These are phyloP conservation scores for Agrochola lychnidis DNA, from an alignment of 2,888 invertebrate genomes.

Conservation along the genomic window DNA sequence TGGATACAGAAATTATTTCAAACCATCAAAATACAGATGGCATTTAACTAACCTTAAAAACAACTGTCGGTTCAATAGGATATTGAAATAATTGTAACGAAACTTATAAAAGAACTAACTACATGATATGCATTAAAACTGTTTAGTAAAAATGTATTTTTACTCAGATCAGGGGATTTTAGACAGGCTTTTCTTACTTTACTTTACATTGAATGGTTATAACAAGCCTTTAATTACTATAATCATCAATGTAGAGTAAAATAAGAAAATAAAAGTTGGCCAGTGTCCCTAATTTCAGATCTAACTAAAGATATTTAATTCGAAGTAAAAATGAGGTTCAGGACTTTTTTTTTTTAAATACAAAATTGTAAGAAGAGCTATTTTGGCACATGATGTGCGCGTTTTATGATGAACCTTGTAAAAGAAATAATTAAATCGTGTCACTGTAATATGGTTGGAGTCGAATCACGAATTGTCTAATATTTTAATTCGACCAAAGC, in stretches of 20 bases:
- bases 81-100: conserved; percentile 42
- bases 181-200: neutral
- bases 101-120: conserved; percentile 54
- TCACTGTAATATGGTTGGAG: neutral
- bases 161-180: conserved; percentile 21
- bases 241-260: neutral
- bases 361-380: neutral
- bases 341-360: too few relatives aligned
- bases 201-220: neutral
- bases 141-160: conserved; percentile 51
- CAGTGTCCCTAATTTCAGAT: conserved; percentile 25
- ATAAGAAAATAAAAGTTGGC: neutral
- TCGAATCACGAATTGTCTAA: neutral
- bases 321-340: neutral
- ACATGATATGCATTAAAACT: conserved; percentile 68
- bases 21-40: neutral
- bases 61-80: conserved; percentile 38
- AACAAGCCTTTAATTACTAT: neutral
- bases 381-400: conserved; percentile 8
- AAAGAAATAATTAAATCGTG: conserved; percentile 1
- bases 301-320: conserved; percentile 4
- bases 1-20: neutral
- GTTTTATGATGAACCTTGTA: conserved; percentile 13
- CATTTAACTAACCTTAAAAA: conserved; percentile 31
- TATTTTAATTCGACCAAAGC: neutral